These are phyloP conservation scores for Trigoniulus corallinus DNA, from an alignment of 1,140 invertebrate species.

Conservation along the genomic window DNA sequence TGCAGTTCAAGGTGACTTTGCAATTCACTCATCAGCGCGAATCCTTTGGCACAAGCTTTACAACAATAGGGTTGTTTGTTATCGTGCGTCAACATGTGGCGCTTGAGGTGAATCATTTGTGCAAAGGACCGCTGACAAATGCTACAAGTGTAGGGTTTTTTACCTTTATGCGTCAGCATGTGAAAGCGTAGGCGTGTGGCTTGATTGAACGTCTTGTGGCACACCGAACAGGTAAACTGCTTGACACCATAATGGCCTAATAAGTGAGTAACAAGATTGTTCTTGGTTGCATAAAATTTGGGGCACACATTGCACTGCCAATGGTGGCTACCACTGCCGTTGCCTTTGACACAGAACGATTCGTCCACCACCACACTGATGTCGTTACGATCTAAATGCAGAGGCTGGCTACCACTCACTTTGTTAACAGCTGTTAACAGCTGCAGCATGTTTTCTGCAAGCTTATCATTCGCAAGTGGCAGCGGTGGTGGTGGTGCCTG, in stretches of 20 bases:
- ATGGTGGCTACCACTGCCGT: constrained; percentile 17
- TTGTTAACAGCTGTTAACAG: neutral
- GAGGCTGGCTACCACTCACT: neutral
- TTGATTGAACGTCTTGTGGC: constrained; percentile 12
- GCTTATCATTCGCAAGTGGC: neutral
- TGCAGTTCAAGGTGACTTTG: constrained; percentile 11
- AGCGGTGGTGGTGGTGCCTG: neutral
- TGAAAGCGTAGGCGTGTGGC: constrained; percentile 9
- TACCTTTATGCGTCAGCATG: constrained; percentile 25
- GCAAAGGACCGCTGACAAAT: constrained; percentile 14
- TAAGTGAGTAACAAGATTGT: constrained; percentile 22
- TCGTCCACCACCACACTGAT: constrained; percentile 22
- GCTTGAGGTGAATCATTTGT: constrained; percentile 3
- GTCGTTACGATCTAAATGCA: constrained; percentile 1
- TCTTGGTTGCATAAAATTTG: constrained; percentile 25
- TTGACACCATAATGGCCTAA: constrained; percentile 12
- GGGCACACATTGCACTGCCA: constrained; percentile 24
- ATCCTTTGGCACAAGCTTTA: constrained; percentile 20
- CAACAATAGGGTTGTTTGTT: constrained; percentile 19
- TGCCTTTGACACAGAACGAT: constrained; percentile 18
- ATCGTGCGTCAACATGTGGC: constrained; percentile 26
- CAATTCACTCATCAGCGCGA: constrained; percentile 15
- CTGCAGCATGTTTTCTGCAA: neutral
- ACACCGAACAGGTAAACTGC: constrained; percentile 11
- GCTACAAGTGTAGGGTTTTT: constrained; percentile 10